A percentile compares a stretch with the other conserved stretches of the same genome.
Evolutionary conservation across 2,888 invertebrate genomes (phyloP).

Genomic region (Germaria angustata): DNA sequence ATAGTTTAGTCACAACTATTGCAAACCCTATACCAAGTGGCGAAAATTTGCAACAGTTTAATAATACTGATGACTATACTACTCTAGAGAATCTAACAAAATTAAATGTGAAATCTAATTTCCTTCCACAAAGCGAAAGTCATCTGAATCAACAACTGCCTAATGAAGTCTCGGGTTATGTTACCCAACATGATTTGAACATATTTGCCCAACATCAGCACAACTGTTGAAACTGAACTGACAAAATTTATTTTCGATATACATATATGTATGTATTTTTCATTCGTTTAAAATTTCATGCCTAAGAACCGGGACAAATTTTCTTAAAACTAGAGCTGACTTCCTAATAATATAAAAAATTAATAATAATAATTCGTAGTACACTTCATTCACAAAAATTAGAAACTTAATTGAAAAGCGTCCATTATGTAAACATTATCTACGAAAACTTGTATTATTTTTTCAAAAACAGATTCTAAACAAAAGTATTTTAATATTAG

Average conservation of each 20-base stretch:
- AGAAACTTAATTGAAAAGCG: slow-evolving; percentile 44
- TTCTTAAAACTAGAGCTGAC: neutral
- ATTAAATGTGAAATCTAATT: slow-evolving; percentile 30
- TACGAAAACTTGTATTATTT: neutral
- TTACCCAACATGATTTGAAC: slow-evolving; percentile 75
- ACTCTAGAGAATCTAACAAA: slow-evolving; percentile 58
- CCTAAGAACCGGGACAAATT: neutral
- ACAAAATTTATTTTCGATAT: slow-evolving; percentile 31
- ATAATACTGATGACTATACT: slow-evolving; percentile 48
- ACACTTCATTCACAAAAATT: slow-evolving; percentile 9
- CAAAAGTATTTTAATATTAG: slow-evolving; percentile 64
- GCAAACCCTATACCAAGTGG: neutral
- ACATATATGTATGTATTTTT: neutral
- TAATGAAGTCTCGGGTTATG: slow-evolving; percentile 73
- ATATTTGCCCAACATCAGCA: slow-evolving; percentile 73
- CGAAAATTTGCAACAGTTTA: slow-evolving; percentile 10
- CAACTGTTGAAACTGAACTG: slow-evolving; percentile 25
- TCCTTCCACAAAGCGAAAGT: neutral
- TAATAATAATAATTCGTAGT: no score
- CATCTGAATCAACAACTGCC: slow-evolving; percentile 9
- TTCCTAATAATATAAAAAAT: neutral
- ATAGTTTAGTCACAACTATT: neutral
- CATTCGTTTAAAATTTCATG: neutral
- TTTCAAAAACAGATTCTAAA: slow-evolving; percentile 54
- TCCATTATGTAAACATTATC: slow-evolving; percentile 22